Evolutionary conservation across 2,888 invertebrate species (phyloP).

Genomic region (Antheraea assamensis): DNA sequence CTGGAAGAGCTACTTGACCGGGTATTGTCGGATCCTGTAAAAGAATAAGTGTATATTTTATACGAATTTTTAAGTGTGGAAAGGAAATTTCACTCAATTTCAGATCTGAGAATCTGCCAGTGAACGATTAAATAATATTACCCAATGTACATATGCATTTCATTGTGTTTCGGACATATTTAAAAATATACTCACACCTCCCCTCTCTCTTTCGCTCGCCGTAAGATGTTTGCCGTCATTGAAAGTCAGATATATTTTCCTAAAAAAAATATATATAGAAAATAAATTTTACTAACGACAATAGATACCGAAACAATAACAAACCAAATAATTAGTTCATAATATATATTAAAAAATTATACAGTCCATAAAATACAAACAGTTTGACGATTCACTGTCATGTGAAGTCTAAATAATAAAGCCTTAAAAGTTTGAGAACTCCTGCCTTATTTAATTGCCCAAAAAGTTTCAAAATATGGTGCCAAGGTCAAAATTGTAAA

Average conservation of each 20-base stretch:
- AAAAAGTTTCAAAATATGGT: too few relatives aligned
- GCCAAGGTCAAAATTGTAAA: not conserved
- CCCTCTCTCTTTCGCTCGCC: conserved; percentile 47
- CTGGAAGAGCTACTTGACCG: conserved; percentile 85
- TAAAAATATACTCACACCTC: conserved; percentile 54
- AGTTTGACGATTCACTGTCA: too few relatives aligned
- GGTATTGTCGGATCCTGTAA: conserved; percentile 71
- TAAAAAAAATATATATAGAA: conserved; percentile 57
- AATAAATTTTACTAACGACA: not conserved
- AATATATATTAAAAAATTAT: too few relatives aligned
- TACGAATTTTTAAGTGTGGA: not conserved
- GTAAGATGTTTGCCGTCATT: conserved; percentile 53
- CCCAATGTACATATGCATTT: not conserved
- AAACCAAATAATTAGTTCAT: too few relatives aligned
- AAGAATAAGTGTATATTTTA: too few relatives aligned
- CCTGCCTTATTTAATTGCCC: too few relatives aligned
- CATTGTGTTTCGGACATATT: conserved; percentile 5
- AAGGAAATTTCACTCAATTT: not conserved
- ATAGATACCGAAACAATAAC: not conserved
- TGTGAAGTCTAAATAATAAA: too few relatives aligned
- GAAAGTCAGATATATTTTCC: conserved; percentile 87
- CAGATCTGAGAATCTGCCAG: too few relatives aligned
- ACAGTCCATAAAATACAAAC: too few relatives aligned
- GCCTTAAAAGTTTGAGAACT: too few relatives aligned
- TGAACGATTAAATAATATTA: not conserved